Conservation (phyloP, 2,113 vertebrate species). For the Ursus arctos region DNA sequence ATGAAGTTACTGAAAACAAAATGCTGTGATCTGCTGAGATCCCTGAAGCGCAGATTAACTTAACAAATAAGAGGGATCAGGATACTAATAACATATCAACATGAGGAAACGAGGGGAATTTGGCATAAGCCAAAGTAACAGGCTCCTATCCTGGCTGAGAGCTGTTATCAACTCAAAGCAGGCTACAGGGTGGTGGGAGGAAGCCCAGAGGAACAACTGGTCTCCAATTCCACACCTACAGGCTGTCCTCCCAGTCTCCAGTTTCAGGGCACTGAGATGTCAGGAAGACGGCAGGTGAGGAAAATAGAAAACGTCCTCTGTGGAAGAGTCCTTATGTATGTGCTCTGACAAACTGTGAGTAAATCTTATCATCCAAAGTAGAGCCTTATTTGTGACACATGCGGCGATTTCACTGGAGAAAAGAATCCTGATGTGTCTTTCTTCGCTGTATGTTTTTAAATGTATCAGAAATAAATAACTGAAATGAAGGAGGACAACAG, state of each 20-base stretch:
- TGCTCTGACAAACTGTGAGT: not conserved
- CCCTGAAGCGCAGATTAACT: slow-evolving; percentile 65
- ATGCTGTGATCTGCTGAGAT: slow-evolving; percentile 66
- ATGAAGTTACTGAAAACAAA: slow-evolving; percentile 73
- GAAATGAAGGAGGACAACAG: not conserved
- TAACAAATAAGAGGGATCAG: slow-evolving; percentile 77
- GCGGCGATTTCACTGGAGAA: not conserved
- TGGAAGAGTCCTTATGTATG: not conserved
- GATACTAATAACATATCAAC: slow-evolving; percentile 72
- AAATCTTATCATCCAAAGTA: not conserved
- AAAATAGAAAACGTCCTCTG: not conserved
- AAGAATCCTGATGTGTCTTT: not conserved
- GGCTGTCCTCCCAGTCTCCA: fast-evolving
- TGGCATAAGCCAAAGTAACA: slow-evolving; percentile 46
- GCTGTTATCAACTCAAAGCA: not conserved
- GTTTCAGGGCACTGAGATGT: not conserved
- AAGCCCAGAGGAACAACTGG: not conserved
- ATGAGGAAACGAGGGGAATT: slow-evolving; percentile 49
- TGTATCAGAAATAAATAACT: not conserved
- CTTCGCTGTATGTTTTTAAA: not conserved
- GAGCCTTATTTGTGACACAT: not conserved
- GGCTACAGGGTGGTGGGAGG: not conserved
- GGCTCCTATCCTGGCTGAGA: not conserved
- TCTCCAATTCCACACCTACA: not conserved
- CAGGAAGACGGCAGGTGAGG: not conserved